phyloP scores from a whole-genome alignment of 2,113 vertebrate species.

The Petaurus breviceps region DNA sequence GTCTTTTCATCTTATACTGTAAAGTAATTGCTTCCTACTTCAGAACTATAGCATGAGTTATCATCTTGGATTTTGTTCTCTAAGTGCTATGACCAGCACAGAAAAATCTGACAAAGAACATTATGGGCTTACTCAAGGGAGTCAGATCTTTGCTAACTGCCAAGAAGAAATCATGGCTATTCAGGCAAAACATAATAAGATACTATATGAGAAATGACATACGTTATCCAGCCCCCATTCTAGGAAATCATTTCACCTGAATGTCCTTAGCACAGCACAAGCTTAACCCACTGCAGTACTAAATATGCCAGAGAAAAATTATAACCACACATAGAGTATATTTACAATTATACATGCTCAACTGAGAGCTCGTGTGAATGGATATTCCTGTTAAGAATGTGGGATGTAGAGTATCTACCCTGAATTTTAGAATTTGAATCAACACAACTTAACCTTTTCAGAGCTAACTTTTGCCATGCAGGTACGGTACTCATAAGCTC shows the following conservation, averaged over 20 bases:
- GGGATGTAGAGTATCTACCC: constrained; percentile 1
- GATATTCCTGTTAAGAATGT: constrained; percentile 9
- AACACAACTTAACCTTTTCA: neutral
- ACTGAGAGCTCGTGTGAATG: neutral
- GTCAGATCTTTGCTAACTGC: constrained; percentile 63
- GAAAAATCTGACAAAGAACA: constrained; percentile 69
- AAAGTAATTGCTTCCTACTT: constrained; percentile 81
- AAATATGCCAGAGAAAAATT: constrained; percentile 60
- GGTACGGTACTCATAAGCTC: neutral
- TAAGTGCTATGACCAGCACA: constrained; percentile 45
- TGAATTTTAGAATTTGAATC: constrained; percentile 1
- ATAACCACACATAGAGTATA: rapidly evolving
- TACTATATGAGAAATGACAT: constrained; percentile 55
- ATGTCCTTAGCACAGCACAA: constrained; percentile 50
- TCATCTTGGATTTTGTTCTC: constrained; percentile 60
- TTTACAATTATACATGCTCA: constrained; percentile 25
- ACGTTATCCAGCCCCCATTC: neutral
- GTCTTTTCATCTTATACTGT: constrained; percentile 72
- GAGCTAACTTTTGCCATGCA: neutral
- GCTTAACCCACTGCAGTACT: neutral
- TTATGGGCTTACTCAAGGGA: constrained; percentile 68
- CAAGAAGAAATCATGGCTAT: constrained; percentile 66
- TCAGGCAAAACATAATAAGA: constrained; percentile 53
- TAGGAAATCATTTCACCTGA: constrained; percentile 59
- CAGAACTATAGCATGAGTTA: constrained; percentile 75